These are phyloP conservation scores for Novumbra hubbsi DNA, from an alignment of 2,797 vertebrate genomes.

Conservation along the genomic window DNA sequence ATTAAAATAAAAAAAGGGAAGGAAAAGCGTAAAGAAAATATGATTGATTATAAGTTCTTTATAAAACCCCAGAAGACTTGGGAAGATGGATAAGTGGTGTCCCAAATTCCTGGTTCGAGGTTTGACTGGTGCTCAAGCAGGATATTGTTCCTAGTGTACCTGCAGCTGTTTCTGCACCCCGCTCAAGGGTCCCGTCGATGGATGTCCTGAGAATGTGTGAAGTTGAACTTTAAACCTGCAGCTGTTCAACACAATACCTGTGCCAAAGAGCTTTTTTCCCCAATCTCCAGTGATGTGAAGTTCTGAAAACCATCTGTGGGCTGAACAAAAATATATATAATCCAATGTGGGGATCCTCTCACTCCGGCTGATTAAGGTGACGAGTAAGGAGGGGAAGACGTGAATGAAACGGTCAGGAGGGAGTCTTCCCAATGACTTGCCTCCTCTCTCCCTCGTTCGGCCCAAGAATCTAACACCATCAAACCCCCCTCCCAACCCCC, in stretches of 20 bases:
- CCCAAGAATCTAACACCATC: not conserved
- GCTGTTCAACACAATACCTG: conserved; percentile 25
- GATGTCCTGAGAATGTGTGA: conserved; percentile 20
- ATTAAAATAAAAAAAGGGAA: not conserved
- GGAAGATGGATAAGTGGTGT: not conserved
- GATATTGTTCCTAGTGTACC: conserved; percentile 33
- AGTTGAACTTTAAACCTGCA: conserved; percentile 32
- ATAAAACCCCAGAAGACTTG: conserved; percentile 12
- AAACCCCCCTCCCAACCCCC: not conserved
- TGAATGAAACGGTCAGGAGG: not conserved
- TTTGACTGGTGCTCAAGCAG: conserved; percentile 1
- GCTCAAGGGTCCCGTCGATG: conserved; percentile 18
- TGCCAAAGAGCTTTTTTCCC: not conserved
- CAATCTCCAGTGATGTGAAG: not conserved
- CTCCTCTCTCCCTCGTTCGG: not conserved
- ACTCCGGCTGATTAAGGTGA: not conserved
- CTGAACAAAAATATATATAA: not conserved
- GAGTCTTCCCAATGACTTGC: not conserved
- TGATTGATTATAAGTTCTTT: conserved; percentile 24
- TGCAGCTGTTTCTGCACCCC: conserved; percentile 48
- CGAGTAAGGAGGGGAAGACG: not conserved
- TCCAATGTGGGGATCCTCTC: not conserved
- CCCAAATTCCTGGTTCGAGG: conserved; percentile 7
- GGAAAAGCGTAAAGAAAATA: not conserved
- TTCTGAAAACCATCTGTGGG: not conserved